These are phyloP conservation scores for Amblyteles armatorius DNA, from an alignment of 2,888 invertebrate genomes.

Conservation along the genomic window DNA sequence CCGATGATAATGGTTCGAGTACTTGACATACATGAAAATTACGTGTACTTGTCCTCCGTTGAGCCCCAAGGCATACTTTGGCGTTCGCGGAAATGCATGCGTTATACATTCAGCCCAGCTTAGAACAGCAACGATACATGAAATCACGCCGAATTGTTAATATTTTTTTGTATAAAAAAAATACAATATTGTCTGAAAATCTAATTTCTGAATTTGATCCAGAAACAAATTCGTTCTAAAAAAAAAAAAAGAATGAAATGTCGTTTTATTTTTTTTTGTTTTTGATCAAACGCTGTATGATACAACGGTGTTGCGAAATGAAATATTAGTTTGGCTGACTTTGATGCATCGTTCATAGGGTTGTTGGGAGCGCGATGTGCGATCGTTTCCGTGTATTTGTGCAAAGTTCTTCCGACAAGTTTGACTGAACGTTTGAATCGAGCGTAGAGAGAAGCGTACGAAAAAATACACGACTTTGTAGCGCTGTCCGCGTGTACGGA, in stretches of 20 bases:
- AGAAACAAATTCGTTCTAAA: background rate
- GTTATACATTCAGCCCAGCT: too few species aligned
- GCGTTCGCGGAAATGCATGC: too few species aligned
- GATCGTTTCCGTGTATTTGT: background rate
- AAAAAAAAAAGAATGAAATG: background rate
- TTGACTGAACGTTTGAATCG: slow-evolving; percentile 5
- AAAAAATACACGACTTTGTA: background rate
- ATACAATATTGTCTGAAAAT: too few species aligned
- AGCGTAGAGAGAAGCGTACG: background rate
- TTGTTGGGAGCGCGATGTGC: background rate
- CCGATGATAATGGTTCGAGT: background rate
- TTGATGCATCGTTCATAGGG: slow-evolving; percentile 23
- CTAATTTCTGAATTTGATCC: too few species aligned
- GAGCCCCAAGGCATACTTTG: too few species aligned
- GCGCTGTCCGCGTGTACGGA: background rate
- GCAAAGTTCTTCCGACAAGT: slow-evolving; percentile 36
- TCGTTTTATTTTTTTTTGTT: background rate
- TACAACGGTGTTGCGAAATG: slow-evolving; percentile 14
- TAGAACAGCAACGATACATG: too few species aligned
- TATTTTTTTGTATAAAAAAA: too few species aligned
- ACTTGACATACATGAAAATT: too few species aligned
- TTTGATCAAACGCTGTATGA: background rate
- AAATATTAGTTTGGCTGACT: slow-evolving; percentile 29
- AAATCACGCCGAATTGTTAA: too few species aligned
- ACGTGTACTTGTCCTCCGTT: too few species aligned